Base-by-base conservation (phyloP, 2,113 vertebrate genomes). In the Thymallus thymallus region DNA sequence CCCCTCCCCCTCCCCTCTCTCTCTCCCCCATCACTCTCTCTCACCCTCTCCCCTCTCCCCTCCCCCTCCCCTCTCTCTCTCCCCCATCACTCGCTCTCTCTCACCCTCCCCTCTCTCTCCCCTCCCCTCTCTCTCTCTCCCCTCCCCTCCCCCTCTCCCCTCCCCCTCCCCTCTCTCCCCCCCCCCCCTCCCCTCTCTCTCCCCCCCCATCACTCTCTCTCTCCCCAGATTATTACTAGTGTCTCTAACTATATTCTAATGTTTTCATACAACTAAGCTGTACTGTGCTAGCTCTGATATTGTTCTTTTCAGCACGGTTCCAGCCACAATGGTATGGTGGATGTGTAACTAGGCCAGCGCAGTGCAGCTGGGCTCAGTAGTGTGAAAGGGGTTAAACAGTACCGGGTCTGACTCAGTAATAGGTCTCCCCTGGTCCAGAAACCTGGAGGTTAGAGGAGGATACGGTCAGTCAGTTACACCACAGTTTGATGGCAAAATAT, bases 361-460 rank as follows among this genome's bases (percentile, higher is more conserved):
- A 48, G 13, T 48, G 9, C 16, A 48, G 14, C 48, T 18, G 13
- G 16, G 62, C 22, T 64, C 62, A 30, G 29, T 29, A 12, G 24
- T 64, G 29, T 64, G 13, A 64, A 20, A 29, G 62, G 62, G 62
- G 4, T 51, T 14, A 9, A 9, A 60, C n/a, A 22, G n/a, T 60
- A 60, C 5, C 56, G n/a, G 18, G 55, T 16, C n/a, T 45, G 62
- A 60, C 56, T 60, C n/a, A 6, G 76, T 20, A 61, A 22, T 56
- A 35, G n/a, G 13, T 66, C 66, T 60, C 69, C 60, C 26, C 77
- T 56, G 77, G 73, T 75, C 78, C 56, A n/a, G 56, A 60, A 60
- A 80, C 65, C 30, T 30, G 29, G 70, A 71, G 65, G 68, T 30
- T 29, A 66, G 69, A 76, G 77, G 77, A 76, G 77, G 68, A 73